Percentiles rank a stretch among this genome's conserved stretches.
Evolutionary conservation across 2,888 invertebrate genomes (phyloP).

Genomic region (Limnephilus lunatus): DNA sequence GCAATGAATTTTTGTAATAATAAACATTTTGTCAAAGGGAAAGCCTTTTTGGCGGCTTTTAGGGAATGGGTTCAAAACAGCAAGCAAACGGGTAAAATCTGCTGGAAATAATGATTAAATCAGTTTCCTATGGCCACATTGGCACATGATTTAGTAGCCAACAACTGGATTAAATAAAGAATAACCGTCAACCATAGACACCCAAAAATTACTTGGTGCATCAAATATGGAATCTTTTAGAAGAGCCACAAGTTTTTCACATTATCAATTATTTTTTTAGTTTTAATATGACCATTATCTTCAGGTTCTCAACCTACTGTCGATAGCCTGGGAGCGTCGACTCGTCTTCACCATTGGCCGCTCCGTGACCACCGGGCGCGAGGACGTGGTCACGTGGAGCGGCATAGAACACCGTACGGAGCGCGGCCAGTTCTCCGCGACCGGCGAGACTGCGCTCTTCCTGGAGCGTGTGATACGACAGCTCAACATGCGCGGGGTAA

Average conservation of each 20-base stretch:
- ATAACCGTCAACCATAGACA: too few species aligned
- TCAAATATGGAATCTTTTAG: too few species aligned
- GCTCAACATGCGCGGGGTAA: slow-evolving; percentile 73
- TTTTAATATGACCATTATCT: slow-evolving; percentile 31
- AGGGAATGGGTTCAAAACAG: too few species aligned
- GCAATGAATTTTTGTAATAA: too few species aligned
- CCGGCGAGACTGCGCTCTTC: slow-evolving; percentile 64
- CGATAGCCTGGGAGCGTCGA: slow-evolving; percentile 90
- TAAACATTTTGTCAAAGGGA: too few species aligned
- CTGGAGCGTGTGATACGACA: slow-evolving; percentile 71
- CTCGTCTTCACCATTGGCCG: slow-evolving; percentile 91
- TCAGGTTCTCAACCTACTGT: slow-evolving; percentile 84
- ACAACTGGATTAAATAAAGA: too few species aligned
- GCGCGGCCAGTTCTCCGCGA: slow-evolving; percentile 71
- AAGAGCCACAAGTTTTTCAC: neutral
- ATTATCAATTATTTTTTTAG: neutral
- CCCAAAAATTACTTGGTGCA: too few species aligned
- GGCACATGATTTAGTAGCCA: too few species aligned
- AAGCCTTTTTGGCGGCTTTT: too few species aligned
- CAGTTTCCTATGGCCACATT: too few species aligned
- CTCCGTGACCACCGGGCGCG: slow-evolving; percentile 92
- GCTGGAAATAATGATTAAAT: too few species aligned
- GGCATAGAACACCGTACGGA: slow-evolving; percentile 92
- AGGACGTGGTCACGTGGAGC: slow-evolving; percentile 95
- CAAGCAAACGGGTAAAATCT: too few species aligned